A percentile compares a stretch with the other conserved stretches of the same genome.
Conservation (phyloP, 2,113 vertebrate species). For the Triplophysa dalaica region DNA sequence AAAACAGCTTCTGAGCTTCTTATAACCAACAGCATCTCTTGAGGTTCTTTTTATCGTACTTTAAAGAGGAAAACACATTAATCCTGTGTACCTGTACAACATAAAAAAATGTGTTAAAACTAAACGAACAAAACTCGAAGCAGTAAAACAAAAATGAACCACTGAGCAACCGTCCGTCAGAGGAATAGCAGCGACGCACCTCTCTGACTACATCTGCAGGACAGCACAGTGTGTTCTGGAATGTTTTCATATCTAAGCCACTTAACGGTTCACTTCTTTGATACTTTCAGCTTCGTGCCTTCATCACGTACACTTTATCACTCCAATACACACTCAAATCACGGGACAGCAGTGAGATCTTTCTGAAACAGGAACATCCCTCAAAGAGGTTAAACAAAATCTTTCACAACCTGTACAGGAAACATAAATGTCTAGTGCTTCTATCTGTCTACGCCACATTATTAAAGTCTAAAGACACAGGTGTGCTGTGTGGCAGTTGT, state of each 20-base stretch:
- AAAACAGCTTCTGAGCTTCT: not conserved
- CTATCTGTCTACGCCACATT: not conserved
- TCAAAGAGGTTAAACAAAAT: conserved; percentile 3
- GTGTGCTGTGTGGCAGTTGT: conserved; percentile 24
- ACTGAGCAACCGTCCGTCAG: conserved; percentile 50
- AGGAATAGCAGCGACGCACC: conserved; percentile 55
- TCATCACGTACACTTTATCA: conserved; percentile 13
- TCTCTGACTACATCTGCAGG: conserved; percentile 53
- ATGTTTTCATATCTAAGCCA: conserved; percentile 64
- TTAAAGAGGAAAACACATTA: conserved; percentile 25
- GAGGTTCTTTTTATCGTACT: conserved; percentile 33
- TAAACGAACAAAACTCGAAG: conserved; percentile 47
- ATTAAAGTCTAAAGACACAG: conserved; percentile 16
- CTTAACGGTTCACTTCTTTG: conserved; percentile 57
- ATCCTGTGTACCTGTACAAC: conserved; percentile 45
- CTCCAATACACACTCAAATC: conserved; percentile 34
- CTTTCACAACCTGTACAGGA: conserved; percentile 16
- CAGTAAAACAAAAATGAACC: conserved; percentile 36
- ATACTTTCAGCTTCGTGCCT: conserved; percentile 39
- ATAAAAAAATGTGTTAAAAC: conserved; percentile 41
- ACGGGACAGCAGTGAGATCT: conserved; percentile 35
- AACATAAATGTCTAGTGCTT: conserved; percentile 30
- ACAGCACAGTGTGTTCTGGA: conserved; percentile 61
- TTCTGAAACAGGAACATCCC: conserved; percentile 24
- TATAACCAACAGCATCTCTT: conserved; percentile 36